A percentile compares a stretch with the other conserved stretches of the same genome.
phyloP scores from a whole-genome alignment of 2,888 invertebrate species.

The Plebejus melissa region DNA sequence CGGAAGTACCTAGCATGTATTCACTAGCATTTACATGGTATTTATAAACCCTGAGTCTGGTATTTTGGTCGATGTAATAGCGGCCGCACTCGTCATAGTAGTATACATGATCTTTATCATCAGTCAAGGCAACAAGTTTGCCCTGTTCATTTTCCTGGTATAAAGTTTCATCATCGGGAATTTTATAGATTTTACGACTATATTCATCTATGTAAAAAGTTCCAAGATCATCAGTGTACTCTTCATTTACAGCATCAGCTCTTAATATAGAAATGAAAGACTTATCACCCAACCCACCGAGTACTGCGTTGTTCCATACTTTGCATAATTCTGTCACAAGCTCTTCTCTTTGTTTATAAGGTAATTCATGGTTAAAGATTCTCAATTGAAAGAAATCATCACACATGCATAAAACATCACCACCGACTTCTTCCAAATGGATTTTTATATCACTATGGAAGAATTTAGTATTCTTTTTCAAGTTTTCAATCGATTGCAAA shows the following conservation, averaged over 20 bases:
- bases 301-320: conserved; percentile 63
- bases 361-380: conserved; percentile 64
- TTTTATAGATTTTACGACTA: conserved; percentile 64
- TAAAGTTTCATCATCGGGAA: conserved; percentile 49
- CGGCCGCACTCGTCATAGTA: conserved; percentile 71
- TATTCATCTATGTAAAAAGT: conserved; percentile 61
- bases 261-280: conserved; percentile 68
- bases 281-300: conserved; percentile 55
- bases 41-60: conserved; percentile 63
- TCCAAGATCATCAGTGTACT: conserved; percentile 63
- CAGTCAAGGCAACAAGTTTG: conserved; percentile 58
- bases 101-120: conserved; percentile 58
- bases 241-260: conserved; percentile 59
- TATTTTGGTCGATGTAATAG: conserved; percentile 56
- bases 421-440: conserved; percentile 42
- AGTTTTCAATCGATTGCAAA: conserved; percentile 53
- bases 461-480: conserved; percentile 53
- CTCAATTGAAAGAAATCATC: conserved; percentile 62
- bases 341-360: conserved; percentile 54
- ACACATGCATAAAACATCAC: conserved; percentile 55
- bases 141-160: conserved; percentile 64
- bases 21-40: conserved; percentile 62
- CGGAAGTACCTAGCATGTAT: conserved; percentile 66
- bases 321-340: conserved; percentile 64
- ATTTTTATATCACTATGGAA: conserved; percentile 46